phyloP scores from a whole-genome alignment of 2,113 vertebrate species.

The Myrmophylax atrothorax region DNA sequence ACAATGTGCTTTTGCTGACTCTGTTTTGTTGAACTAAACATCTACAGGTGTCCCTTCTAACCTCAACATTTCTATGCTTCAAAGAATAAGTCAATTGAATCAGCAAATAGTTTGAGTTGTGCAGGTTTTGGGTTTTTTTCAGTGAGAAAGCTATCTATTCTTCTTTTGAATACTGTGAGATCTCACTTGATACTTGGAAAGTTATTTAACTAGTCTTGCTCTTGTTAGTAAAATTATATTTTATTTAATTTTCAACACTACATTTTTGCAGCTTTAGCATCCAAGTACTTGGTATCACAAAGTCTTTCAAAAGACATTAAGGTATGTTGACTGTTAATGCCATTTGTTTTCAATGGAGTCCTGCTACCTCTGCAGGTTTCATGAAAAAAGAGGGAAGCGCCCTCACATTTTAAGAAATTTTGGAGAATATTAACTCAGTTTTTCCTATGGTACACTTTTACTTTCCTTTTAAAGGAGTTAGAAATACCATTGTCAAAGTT shows the following conservation, averaged over 20 bases:
- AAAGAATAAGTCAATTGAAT: neutral
- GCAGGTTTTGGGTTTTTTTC: neutral
- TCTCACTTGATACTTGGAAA: neutral
- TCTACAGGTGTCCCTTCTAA: neutral
- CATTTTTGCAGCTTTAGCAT: accelerated
- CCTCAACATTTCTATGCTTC: neutral
- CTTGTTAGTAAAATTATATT: neutral
- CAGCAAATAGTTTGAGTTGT: neutral
- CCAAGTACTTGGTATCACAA: neutral
- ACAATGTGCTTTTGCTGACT: accelerated
- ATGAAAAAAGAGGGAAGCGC: neutral
- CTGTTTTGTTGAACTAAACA: neutral
- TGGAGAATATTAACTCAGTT: neutral
- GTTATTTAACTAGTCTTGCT: neutral
- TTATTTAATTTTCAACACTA: neutral
- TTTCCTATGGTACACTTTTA: neutral
- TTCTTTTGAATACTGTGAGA: neutral
- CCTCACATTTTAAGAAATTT: neutral
- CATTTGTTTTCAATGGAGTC: neutral
- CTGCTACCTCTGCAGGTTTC: neutral
- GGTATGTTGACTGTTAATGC: neutral
- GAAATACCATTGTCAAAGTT: neutral
- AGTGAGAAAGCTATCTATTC: neutral
- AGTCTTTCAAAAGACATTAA: neutral
- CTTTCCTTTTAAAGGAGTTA: neutral